phyloP scores from a whole-genome alignment of 2,113 vertebrate genomes.

The Phalacrocorax brasilianus region DNA sequence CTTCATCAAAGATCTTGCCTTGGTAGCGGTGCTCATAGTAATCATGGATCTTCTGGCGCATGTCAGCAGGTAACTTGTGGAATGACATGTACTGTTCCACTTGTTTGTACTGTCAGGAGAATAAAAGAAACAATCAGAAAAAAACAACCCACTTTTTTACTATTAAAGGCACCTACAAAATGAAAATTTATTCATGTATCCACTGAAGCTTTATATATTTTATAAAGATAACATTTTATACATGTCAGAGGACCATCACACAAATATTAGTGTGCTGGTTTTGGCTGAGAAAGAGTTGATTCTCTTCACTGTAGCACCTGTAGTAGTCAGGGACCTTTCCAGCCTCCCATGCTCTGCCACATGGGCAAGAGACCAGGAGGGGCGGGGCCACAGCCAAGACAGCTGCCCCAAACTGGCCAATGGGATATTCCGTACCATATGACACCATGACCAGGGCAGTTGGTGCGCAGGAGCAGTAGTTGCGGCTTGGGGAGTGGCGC shows the following conservation, averaged over 20 bases:
- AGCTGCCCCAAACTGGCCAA: too few relatives aligned
- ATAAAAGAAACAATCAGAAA: background rate
- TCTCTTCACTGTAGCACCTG: too few relatives aligned
- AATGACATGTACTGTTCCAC: conserved; percentile 98
- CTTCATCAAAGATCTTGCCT: conserved; percentile 95
- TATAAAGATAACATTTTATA: background rate
- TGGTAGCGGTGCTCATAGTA: conserved; percentile 96
- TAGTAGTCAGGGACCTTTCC: too few relatives aligned
- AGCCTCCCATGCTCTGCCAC: too few relatives aligned
- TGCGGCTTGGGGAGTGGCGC: too few relatives aligned
- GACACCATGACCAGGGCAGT: too few relatives aligned
- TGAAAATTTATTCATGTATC: background rate
- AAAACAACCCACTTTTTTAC: background rate
- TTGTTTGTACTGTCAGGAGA: conserved; percentile 88
- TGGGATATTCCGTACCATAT: too few relatives aligned
- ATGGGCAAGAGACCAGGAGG: too few relatives aligned
- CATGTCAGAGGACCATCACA: background rate
- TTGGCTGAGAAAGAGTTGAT: too few relatives aligned
- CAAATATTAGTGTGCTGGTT: too few relatives aligned
- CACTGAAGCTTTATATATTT: background rate
- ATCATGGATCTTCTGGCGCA: conserved; percentile 96
- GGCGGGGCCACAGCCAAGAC: too few relatives aligned
- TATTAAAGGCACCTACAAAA: background rate
- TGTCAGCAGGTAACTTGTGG: conserved; percentile 93
- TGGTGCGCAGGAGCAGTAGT: too few relatives aligned